Conservation (phyloP, 1,140 invertebrate species). For the Ceratina calcarata region DNA sequence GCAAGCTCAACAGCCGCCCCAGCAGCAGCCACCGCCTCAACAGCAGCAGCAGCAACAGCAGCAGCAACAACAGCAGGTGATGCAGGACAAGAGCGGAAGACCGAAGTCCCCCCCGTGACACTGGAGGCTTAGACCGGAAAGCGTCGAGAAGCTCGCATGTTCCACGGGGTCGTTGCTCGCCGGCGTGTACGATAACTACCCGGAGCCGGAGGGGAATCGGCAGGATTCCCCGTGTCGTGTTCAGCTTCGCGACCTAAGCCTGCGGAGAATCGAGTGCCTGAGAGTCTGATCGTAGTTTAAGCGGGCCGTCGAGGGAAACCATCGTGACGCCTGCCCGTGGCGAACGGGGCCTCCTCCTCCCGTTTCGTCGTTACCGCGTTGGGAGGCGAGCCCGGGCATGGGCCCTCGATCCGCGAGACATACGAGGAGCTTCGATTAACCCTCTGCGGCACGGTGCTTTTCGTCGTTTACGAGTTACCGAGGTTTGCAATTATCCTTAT, state of each 20-base stretch:
- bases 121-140: constrained; percentile 68
- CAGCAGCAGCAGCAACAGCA: constrained; percentile 62
- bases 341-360: neutral
- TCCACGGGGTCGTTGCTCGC: constrained; percentile 57
- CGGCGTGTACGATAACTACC: constrained; percentile 49
- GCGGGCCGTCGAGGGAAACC: constrained; percentile 15
- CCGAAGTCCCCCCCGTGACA: constrained; percentile 80
- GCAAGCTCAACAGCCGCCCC: constrained; percentile 60
- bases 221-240: constrained; percentile 56
- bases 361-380: neutral
- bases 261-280: constrained; percentile 61
- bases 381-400: neutral
- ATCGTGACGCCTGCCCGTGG: constrained; percentile 14
- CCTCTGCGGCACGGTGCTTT: constrained; percentile 1
- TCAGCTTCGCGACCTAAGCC: constrained; percentile 60
- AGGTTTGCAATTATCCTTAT: neutral
- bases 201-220: constrained; percentile 47
- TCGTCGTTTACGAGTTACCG: neutral
- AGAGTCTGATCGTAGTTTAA: constrained; percentile 64
- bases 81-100: constrained; percentile 77
- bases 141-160: constrained; percentile 59
- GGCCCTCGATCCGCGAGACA: neutral
- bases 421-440: neutral
- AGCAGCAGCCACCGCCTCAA: constrained; percentile 63
- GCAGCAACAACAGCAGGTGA: constrained; percentile 77